These are phyloP conservation scores for Dendroctonus valens DNA, from an alignment of 1,140 invertebrate species.

Conservation along the genomic window DNA sequence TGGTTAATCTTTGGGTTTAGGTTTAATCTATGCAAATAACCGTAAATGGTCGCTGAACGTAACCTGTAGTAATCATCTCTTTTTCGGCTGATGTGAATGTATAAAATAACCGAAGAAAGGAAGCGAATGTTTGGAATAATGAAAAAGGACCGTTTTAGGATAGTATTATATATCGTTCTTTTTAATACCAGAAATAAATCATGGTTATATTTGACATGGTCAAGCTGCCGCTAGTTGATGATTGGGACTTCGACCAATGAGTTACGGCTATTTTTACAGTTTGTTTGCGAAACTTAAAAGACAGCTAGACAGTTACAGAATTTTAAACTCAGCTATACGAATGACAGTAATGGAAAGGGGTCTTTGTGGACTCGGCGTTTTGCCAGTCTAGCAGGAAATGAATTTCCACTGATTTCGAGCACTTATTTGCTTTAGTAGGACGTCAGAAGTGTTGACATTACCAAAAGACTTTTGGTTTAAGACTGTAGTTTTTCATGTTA, in stretches of 20 bases:
- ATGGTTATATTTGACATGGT: no score
- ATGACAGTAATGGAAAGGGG: slow-evolving; percentile 4
- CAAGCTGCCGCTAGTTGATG: background rate
- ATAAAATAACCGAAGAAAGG: background rate
- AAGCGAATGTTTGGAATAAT: slow-evolving; percentile 4
- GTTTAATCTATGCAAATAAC: slow-evolving; percentile 18
- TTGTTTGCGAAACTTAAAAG: background rate
- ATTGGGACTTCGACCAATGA: background rate
- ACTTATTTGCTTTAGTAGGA: no score
- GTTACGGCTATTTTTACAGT: background rate
- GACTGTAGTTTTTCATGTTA: no score
- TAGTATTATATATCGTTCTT: no score
- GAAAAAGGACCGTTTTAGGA: background rate
- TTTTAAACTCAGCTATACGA: slow-evolving; percentile 5
- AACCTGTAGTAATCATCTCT: slow-evolving; percentile 6
- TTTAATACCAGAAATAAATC: no score
- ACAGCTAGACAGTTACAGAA: background rate
- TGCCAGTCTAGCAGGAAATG: slow-evolving; percentile 6
- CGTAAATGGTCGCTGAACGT: slow-evolving; percentile 14
- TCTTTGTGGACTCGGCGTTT: background rate
- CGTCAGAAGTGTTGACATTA: no score
- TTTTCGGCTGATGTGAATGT: slow-evolving; percentile 1
- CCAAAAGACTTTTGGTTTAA: no score
- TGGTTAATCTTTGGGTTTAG: slow-evolving; percentile 12
- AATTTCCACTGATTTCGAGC: slow-evolving; percentile 4